Percentiles rank a stretch among this genome's conserved stretches.
These are phyloP conservation scores for Macropus fuliginosus DNA, from an alignment of 2,797 vertebrate genomes.

Conservation along the genomic window DNA sequence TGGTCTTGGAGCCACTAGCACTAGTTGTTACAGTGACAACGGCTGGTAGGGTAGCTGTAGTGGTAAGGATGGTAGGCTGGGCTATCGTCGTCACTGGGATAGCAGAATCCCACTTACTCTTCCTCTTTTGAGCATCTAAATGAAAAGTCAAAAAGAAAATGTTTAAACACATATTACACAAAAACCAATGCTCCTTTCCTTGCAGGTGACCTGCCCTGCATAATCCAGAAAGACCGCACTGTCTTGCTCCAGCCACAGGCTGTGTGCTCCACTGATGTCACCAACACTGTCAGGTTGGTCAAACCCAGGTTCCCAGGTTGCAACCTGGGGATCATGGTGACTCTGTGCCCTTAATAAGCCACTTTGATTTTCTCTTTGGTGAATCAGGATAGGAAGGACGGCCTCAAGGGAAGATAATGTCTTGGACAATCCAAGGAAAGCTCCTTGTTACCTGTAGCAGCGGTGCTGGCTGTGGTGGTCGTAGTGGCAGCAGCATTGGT, in stretches of 20 bases:
- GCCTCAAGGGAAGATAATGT: background rate
- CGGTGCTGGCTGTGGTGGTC: slow-evolving; percentile 90
- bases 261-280: background rate
- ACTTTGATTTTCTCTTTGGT: fast-evolving
- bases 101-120: slow-evolving; percentile 99
- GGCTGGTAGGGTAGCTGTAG: slow-evolving; percentile 92
- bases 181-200: background rate
- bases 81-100: slow-evolving; percentile 94
- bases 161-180: background rate
- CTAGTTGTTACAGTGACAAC: slow-evolving; percentile 98
- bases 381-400: background rate
- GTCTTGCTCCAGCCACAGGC: background rate
- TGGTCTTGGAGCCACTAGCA: slow-evolving; percentile 98
- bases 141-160: background rate
- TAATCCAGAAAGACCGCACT: background rate
- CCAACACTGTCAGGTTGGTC: background rate
- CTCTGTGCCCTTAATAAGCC: background rate
- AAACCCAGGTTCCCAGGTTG: no score
- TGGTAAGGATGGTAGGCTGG: slow-evolving; percentile 96
- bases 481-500: slow-evolving; percentile 90
- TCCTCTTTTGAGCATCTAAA: slow-evolving; percentile 98
- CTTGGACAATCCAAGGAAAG: background rate
- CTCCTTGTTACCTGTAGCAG: slow-evolving; percentile 89
- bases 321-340: background rate
- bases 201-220: background rate